Conservation (phyloP, 1,140 invertebrate species). For the Euglossa dilemma region DNA sequence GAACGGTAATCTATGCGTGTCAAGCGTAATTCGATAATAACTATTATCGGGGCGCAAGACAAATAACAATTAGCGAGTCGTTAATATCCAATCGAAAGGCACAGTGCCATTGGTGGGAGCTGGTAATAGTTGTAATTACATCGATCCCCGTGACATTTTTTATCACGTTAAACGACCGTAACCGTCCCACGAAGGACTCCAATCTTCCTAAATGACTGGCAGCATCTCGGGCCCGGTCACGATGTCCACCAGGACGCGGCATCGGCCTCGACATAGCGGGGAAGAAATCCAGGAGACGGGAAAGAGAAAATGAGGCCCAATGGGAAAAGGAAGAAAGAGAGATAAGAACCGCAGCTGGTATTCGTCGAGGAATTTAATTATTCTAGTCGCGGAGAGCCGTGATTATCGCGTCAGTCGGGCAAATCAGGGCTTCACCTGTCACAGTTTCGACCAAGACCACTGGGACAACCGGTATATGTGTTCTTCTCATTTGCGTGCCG, state of each 20-base stretch:
- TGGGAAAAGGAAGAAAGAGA: background rate
- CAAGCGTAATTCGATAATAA: constrained; percentile 53
- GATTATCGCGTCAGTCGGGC: constrained; percentile 73
- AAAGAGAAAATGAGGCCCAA: background rate
- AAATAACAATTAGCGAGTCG: constrained; percentile 51
- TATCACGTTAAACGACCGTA: constrained; percentile 33
- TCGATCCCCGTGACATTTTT: constrained; percentile 34
- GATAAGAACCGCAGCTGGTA: constrained; percentile 12
- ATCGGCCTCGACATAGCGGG: background rate
- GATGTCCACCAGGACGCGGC: background rate
- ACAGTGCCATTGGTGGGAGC: constrained; percentile 11
- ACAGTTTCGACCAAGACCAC: constrained; percentile 59
- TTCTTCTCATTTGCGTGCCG: constrained; percentile 31
- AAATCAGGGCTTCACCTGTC: constrained; percentile 74
- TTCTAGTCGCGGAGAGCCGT: constrained; percentile 64
- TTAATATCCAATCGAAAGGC: constrained; percentile 3
- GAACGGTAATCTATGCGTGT: constrained; percentile 35
- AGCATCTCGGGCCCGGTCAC: background rate
- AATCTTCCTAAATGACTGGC: constrained; percentile 15
- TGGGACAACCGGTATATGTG: constrained; percentile 37
- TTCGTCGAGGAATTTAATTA: constrained; percentile 75
- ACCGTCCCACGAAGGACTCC: constrained; percentile 3
- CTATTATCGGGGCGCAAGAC: constrained; percentile 37
- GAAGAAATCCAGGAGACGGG: background rate
- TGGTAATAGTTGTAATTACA: constrained; percentile 43